These are phyloP conservation scores for Drepana arcuata DNA, from an alignment of 1,140 invertebrate species.

Conservation along the genomic window DNA sequence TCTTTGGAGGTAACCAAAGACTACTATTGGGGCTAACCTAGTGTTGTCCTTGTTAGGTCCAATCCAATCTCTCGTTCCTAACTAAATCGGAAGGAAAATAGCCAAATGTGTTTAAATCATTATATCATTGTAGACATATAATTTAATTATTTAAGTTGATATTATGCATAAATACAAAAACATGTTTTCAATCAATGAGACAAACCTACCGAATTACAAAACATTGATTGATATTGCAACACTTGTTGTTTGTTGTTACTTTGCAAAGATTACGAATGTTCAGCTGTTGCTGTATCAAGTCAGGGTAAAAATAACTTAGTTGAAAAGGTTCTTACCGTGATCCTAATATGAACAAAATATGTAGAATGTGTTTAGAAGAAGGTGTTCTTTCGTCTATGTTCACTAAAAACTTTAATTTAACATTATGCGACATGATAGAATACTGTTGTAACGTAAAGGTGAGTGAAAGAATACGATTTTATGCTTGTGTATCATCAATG, in stretches of 20 bases:
- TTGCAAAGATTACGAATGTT: neutral
- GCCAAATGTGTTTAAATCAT: too few species aligned
- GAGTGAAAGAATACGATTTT: slow-evolving; percentile 11
- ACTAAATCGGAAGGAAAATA: too few species aligned
- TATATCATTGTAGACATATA: too few species aligned
- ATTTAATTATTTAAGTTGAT: too few species aligned
- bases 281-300: neutral
- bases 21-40: too few species aligned
- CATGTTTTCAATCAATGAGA: too few species aligned
- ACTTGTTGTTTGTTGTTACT: neutral
- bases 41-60: too few species aligned
- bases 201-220: neutral
- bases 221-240: neutral
- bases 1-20: too few species aligned
- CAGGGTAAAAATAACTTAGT: neutral
- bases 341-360: slow-evolving; percentile 68
- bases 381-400: slow-evolving; percentile 74
- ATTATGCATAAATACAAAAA: too few species aligned
- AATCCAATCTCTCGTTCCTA: too few species aligned
- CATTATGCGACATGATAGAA: slow-evolving; percentile 76
- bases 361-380: slow-evolving; percentile 77
- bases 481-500: slow-evolving; percentile 6
- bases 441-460: slow-evolving; percentile 77
- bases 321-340: neutral
- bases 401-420: slow-evolving; percentile 75